A percentile compares a stretch with the other conserved stretches of the same genome.
Evolutionary conservation across 1,140 invertebrate species (phyloP).

Genomic region (Armadillidium nasatum): DNA sequence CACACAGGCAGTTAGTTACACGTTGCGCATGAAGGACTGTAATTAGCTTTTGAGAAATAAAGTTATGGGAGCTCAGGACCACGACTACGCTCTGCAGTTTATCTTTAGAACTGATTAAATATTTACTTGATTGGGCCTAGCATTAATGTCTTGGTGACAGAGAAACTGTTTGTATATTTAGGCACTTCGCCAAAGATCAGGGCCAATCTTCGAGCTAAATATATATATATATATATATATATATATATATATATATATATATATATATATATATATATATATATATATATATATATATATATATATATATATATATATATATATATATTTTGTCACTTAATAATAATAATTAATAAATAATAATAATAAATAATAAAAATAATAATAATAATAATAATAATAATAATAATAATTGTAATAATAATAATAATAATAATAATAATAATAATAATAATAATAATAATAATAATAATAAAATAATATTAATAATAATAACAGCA

Average conservation of each 20-base stretch:
- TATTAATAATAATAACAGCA: too few relatives aligned
- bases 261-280: conserved; percentile 6
- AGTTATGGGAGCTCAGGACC: background rate
- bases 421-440: too few relatives aligned
- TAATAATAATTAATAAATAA: too few relatives aligned
- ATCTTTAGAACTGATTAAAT: background rate
- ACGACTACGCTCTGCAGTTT: background rate
- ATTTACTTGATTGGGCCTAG: background rate
- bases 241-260: conserved; percentile 1
- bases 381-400: too few relatives aligned
- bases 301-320: conserved; percentile 6
- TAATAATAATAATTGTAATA: too few relatives aligned
- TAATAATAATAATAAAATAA: too few relatives aligned
- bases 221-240: background rate
- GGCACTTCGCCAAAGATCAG: too few relatives aligned
- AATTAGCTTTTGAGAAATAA: background rate
- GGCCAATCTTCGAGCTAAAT: background rate
- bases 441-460: too few relatives aligned
- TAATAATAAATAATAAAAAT: too few relatives aligned
- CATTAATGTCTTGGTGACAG: background rate
- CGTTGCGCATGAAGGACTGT: too few relatives aligned
- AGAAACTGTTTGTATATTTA: background rate
- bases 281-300: conserved; percentile 6
- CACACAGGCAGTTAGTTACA: too few relatives aligned
- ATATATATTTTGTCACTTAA: too few relatives aligned